These are phyloP conservation scores for Drosophila niveifrons DNA, from an alignment of 2,888 invertebrate species.

Conservation along the genomic window DNA sequence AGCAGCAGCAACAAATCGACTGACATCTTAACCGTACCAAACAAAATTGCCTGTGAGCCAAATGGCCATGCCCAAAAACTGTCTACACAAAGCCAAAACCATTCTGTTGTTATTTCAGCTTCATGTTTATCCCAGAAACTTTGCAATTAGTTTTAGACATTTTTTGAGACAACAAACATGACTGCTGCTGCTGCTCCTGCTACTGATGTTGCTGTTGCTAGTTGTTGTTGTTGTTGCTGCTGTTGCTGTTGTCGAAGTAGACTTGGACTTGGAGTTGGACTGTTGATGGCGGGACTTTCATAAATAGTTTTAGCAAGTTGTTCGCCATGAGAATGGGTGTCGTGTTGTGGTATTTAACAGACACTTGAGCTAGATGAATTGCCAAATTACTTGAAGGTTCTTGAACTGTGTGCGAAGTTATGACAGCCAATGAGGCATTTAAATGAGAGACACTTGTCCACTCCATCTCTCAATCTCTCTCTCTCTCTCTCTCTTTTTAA, in stretches of 20 bases:
- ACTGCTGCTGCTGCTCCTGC: slow-evolving; percentile 7
- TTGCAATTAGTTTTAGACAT: slow-evolving; percentile 68
- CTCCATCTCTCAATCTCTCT: background rate
- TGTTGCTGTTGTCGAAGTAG: slow-evolving; percentile 2
- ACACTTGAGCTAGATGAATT: slow-evolving; percentile 69
- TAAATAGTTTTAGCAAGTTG: slow-evolving; percentile 58
- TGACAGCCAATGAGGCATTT: slow-evolving; percentile 48
- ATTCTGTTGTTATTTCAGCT: slow-evolving; percentile 49
- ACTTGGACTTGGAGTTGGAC: slow-evolving; percentile 20
- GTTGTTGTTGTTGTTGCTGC: slow-evolving; percentile 20
- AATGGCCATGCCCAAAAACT: slow-evolving; percentile 31
- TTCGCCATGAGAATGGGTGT: slow-evolving; percentile 45
- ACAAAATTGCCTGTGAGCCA: slow-evolving; percentile 44
- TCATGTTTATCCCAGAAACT: slow-evolving; percentile 54
- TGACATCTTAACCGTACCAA: slow-evolving; percentile 56
- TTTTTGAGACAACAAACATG: slow-evolving; percentile 49
- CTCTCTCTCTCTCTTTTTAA: background rate
- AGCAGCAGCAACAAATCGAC: slow-evolving; percentile 30
- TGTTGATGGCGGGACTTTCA: slow-evolving; percentile 44
- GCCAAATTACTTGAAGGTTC: slow-evolving; percentile 61
- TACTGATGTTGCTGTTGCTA: slow-evolving; percentile 3
- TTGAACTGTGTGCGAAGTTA: slow-evolving; percentile 46
- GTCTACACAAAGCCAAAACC: slow-evolving; percentile 35
- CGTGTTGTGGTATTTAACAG: slow-evolving; percentile 61
- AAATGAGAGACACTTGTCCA: slow-evolving; percentile 25